Evolutionary conservation across 2,888 invertebrate species (phyloP).

Genomic region (Caenorhabditis sp.): DNA sequence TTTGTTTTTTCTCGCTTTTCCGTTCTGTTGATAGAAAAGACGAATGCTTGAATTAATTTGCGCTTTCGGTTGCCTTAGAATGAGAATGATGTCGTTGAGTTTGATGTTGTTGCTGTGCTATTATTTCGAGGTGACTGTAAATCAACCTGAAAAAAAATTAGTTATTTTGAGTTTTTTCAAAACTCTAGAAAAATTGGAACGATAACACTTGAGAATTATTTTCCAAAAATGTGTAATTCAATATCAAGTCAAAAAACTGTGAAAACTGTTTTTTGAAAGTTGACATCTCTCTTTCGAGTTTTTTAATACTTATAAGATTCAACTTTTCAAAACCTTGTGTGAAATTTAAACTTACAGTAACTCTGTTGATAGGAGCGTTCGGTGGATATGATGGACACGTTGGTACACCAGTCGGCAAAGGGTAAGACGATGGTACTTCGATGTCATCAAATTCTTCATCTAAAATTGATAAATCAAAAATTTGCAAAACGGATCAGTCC

Average conservation of each 20-base stretch:
- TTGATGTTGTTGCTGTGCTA: slow-evolving; percentile 39
- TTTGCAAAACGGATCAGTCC: background rate
- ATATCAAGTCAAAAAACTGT: background rate
- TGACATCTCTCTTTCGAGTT: too few species aligned
- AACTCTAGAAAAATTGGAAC: too few species aligned
- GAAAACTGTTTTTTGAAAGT: too few species aligned
- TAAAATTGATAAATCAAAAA: slow-evolving; percentile 11
- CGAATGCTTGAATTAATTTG: background rate
- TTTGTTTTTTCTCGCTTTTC: background rate
- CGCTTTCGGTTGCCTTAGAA: slow-evolving; percentile 13
- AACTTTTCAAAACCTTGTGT: background rate
- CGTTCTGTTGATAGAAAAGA: background rate
- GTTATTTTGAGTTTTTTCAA: background rate
- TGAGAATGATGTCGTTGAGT: slow-evolving; percentile 38
- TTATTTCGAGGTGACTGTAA: slow-evolving; percentile 32
- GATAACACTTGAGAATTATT: too few species aligned
- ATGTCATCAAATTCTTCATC: slow-evolving; percentile 41
- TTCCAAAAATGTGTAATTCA: background rate
- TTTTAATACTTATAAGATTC: too few species aligned
- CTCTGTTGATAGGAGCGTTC: slow-evolving; percentile 54
- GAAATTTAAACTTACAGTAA: slow-evolving; percentile 39
- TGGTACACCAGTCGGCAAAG: slow-evolving; percentile 46
- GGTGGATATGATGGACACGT: slow-evolving; percentile 51
- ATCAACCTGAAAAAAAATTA: slow-evolving; percentile 25
- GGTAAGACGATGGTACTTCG: slow-evolving; percentile 33